These are phyloP conservation scores for Hetaerina americana DNA, from an alignment of 1,140 invertebrate genomes.

Conservation along the genomic window DNA sequence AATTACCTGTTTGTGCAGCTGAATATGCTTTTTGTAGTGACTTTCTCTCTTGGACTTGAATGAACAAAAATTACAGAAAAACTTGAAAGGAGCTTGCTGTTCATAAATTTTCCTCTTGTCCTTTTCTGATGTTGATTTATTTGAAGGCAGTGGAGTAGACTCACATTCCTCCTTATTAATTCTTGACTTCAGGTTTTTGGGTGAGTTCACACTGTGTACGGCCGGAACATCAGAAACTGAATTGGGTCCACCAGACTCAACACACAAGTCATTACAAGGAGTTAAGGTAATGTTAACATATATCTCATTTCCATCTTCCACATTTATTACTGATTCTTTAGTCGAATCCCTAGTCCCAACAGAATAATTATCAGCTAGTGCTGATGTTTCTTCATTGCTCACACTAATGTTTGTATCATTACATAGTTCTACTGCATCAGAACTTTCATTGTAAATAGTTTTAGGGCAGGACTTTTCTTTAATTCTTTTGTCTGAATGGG, in stretches of 20 bases:
- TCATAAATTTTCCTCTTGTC: neutral
- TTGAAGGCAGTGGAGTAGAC: neutral
- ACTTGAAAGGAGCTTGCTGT: neutral
- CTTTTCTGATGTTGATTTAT: neutral
- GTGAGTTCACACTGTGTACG: neutral
- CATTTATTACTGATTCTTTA: neutral
- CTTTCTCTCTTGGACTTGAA: neutral
- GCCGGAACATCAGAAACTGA: neutral
- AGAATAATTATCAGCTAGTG: neutral
- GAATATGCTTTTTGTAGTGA: neutral
- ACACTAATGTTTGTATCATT: neutral
- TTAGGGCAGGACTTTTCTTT: neutral
- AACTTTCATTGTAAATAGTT: neutral
- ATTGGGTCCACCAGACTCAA: neutral
- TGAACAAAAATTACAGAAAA: neutral
- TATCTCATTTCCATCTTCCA: neutral
- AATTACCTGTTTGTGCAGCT: neutral
- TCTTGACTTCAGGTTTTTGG: neutral
- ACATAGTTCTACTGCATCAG: neutral
- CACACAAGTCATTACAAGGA: neutral
- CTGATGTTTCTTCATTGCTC: neutral
- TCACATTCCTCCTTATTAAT: neutral
- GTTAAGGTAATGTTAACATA: neutral
- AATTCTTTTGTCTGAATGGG: neutral
- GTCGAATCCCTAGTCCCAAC: neutral